Percentiles rank a stretch among this genome's conserved stretches.
phyloP scores from a whole-genome alignment of 2,113 vertebrate genomes.

The Elephas maximus region DNA sequence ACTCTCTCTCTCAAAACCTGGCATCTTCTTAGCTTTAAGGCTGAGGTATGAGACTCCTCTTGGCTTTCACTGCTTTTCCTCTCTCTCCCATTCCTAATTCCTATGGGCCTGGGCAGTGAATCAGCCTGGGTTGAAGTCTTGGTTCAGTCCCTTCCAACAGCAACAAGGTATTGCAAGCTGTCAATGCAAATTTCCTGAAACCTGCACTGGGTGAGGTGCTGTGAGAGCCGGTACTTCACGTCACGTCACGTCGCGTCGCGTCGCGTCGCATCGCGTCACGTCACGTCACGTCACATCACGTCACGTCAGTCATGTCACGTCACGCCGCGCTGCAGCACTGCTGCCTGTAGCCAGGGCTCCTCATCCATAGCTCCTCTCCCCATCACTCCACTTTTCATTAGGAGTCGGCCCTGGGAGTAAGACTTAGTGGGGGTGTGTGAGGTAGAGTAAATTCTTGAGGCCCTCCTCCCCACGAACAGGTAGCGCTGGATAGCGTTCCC shows the following conservation, averaged over 20 bases:
- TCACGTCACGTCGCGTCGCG: neutral
- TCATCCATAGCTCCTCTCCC: neutral
- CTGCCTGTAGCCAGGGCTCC: neutral
- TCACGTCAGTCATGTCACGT: neutral
- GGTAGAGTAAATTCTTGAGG: neutral
- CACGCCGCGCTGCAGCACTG: neutral
- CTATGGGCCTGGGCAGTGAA: neutral
- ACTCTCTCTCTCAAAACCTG: neutral
- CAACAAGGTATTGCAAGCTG: neutral
- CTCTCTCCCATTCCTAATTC: neutral
- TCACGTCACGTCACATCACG: neutral
- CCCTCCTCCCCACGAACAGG: neutral
- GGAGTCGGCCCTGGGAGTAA: neutral
- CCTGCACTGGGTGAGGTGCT: neutral
- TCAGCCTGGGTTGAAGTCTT: neutral
- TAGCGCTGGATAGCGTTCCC: conserved; percentile 18
- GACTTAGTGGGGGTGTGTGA: neutral
- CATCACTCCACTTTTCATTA: neutral
- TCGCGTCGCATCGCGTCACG: neutral
- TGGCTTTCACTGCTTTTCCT: neutral
- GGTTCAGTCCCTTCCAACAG: neutral
- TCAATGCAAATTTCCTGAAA: neutral
- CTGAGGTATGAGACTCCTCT: neutral
- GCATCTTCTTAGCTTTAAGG: neutral
- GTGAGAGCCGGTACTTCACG: neutral